These are phyloP conservation scores for Thalassophryne amazonica DNA, from an alignment of 2,797 vertebrate species.

Conservation along the genomic window DNA sequence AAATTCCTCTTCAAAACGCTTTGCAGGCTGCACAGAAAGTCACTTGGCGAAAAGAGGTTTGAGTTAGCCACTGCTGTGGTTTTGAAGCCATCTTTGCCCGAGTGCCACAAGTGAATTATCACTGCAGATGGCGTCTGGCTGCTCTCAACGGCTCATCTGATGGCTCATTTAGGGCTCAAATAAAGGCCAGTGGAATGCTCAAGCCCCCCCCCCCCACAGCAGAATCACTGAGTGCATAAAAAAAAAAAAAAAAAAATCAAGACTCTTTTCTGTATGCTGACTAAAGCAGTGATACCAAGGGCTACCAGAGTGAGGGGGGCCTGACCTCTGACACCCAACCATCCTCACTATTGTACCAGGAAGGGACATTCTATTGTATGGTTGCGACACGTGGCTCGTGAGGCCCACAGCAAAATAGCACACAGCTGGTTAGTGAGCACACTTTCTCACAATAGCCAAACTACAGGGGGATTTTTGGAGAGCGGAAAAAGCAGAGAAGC, in stretches of 20 bases:
- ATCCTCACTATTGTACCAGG: conserved; percentile 72
- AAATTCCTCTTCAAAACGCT: conserved; percentile 36
- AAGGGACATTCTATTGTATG: conserved; percentile 70
- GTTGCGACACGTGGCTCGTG: conserved; percentile 69
- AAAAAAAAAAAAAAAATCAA: conserved; percentile 65
- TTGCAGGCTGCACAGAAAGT: conserved; percentile 25
- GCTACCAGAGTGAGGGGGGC: conserved; percentile 60
- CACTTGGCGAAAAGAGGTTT: conserved; percentile 23
- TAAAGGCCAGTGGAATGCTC: conserved; percentile 74
- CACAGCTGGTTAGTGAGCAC: conserved; percentile 77
- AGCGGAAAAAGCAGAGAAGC: conserved; percentile 47
- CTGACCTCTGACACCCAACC: conserved; percentile 74
- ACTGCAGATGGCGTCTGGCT: conserved; percentile 77
- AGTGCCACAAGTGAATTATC: conserved; percentile 64
- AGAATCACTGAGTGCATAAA: conserved; percentile 68
- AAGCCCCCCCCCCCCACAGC: conserved; percentile 63
- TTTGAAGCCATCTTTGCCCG: conserved; percentile 63
- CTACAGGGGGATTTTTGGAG: conserved; percentile 41
- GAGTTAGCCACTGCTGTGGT: conserved; percentile 50
- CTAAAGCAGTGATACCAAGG: conserved; percentile 61
- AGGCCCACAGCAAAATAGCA: conserved; percentile 71
- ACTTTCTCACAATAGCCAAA: conserved; percentile 72
- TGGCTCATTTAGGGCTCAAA: conserved; percentile 66
- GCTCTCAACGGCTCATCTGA: conserved; percentile 74
- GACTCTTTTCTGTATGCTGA: conserved; percentile 60